Conservation (phyloP, 1,140 invertebrate genomes). For the Brevipalpus yothersi region DNA sequence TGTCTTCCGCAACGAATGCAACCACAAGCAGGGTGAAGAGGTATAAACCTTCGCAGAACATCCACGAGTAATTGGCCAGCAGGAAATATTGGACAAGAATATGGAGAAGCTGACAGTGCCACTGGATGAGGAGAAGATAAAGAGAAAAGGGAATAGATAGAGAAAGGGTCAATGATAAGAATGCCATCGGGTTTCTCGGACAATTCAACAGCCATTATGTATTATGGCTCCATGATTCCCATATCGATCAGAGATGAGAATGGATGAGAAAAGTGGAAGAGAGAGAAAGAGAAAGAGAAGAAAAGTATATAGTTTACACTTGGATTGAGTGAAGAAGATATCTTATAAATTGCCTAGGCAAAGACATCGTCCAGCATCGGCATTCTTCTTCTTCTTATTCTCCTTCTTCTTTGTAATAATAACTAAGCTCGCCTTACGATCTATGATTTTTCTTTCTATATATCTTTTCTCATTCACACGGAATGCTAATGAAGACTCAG, state of each 20-base stretch:
- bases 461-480: background rate
- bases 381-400: background rate
- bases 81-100: constrained; percentile 64
- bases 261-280: background rate
- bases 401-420: background rate
- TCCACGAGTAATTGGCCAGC: constrained; percentile 82
- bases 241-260: background rate
- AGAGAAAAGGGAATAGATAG: background rate
- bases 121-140: constrained; percentile 21
- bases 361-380: background rate
- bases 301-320: background rate
- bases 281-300: background rate
- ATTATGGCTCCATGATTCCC: background rate
- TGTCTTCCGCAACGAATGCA: constrained; percentile 54
- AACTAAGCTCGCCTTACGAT: background rate
- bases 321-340: background rate
- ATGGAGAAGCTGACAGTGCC: constrained; percentile 54
- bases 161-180: background rate
- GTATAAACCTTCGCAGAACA: constrained; percentile 77
- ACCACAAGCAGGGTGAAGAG: constrained; percentile 71
- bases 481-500: background rate
- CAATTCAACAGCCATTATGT: background rate
- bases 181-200: background rate
- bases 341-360: background rate
- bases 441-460: background rate